phyloP scores from a whole-genome alignment of 2,113 vertebrate genomes.

The Datnioides undecimradiatus region DNA sequence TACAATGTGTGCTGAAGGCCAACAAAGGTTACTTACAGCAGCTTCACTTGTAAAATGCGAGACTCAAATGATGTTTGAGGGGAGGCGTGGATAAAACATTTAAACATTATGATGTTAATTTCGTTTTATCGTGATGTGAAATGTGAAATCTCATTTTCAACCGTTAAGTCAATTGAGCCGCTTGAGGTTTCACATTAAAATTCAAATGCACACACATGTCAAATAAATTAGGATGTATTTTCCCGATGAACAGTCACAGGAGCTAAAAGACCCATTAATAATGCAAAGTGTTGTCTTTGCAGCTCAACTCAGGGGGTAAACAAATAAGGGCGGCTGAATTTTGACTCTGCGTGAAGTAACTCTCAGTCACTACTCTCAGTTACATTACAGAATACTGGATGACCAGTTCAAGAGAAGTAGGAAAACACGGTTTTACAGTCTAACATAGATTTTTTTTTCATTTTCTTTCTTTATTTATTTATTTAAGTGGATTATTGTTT shows the following conservation, averaged over 20 bases:
- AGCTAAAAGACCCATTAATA: slow-evolving; percentile 16
- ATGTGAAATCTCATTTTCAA: not conserved
- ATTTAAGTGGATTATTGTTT: not conserved
- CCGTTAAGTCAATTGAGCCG: slow-evolving; percentile 1
- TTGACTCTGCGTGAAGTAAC: not conserved
- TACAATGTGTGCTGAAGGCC: not conserved
- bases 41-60: not conserved
- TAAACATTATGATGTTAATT: not conserved
- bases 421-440: not conserved
- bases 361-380: not conserved
- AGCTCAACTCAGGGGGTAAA: not conserved
- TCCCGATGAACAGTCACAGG: not conserved
- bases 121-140: not conserved
- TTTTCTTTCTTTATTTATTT: not conserved
- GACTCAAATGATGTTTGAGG: not conserved
- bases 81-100: no score
- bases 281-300: not conserved
- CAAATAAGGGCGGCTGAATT: not conserved
- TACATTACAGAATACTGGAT: not conserved
- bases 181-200: not conserved
- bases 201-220: not conserved
- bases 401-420: not conserved
- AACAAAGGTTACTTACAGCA: not conserved
- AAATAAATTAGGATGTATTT: slow-evolving; percentile 9
- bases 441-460: not conserved